Evolutionary conservation across 2,797 vertebrate genomes (phyloP).

Genomic region (Etheostoma perlongum): DNA sequence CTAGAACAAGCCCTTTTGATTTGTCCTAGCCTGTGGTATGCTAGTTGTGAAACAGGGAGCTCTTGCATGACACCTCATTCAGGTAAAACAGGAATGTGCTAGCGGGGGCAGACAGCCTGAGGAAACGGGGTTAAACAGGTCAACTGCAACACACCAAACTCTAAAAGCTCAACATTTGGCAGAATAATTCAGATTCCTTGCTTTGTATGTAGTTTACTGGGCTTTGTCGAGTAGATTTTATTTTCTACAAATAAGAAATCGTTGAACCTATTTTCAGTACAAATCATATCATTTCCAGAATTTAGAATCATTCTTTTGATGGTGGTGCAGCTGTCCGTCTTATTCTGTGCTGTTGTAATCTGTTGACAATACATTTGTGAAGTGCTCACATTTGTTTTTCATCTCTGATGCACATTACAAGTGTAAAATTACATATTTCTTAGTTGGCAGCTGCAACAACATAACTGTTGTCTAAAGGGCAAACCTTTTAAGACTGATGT

Average conservation of each 20-base stretch:
- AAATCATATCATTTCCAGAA: conserved; percentile 1
- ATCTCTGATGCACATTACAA: not conserved
- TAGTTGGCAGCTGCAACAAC: not conserved
- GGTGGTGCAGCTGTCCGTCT: rapidly evolving
- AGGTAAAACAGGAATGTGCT: conserved; percentile 82
- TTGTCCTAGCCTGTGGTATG: conserved; percentile 60
- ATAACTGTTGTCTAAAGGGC: not conserved
- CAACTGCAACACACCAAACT: conserved; percentile 41
- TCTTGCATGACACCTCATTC: conserved; percentile 76
- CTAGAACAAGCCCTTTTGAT: conserved; percentile 21
- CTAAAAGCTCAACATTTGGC: not conserved
- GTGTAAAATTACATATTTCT: not conserved
- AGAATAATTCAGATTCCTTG: not conserved
- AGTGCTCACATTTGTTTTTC: not conserved
- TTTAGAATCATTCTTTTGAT: not conserved
- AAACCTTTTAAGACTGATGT: not conserved
- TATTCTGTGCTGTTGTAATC: not conserved
- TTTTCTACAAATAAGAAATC: not conserved
- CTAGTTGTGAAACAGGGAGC: conserved; percentile 76
- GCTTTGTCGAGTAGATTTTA: not conserved
- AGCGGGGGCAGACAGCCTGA: conserved; percentile 70
- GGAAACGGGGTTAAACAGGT: conserved; percentile 66
- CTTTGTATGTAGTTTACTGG: not conserved
- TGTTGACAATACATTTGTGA: not conserved
- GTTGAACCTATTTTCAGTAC: not conserved